Evolutionary conservation across 2,797 vertebrate genomes (phyloP).

Genomic region (Varecia variegata): DNA sequence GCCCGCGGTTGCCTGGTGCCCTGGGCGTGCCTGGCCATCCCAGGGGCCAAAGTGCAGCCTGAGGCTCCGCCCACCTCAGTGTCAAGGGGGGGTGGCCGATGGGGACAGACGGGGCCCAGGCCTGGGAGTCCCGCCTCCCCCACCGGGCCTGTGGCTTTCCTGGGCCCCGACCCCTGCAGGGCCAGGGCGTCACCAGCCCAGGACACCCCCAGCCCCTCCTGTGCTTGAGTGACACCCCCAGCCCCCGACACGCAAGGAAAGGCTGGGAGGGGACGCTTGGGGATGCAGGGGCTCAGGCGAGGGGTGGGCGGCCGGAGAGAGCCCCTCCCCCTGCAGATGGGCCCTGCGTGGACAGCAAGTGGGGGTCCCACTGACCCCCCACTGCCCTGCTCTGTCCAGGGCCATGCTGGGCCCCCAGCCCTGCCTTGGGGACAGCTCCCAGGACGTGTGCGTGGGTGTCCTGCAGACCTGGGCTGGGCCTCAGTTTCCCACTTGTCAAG

Average conservation of each 20-base stretch:
- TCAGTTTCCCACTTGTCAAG: neutral
- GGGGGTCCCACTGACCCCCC: too few relatives aligned
- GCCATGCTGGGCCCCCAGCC: neutral
- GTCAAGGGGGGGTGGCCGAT: neutral
- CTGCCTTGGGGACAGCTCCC: neutral
- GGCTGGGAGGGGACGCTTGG: too few relatives aligned
- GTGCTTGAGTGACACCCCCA: neutral
- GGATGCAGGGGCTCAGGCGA: neutral
- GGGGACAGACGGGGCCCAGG: too few relatives aligned
- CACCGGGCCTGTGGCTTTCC: neutral
- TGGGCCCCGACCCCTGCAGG: neutral
- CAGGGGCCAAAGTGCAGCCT: conserved; percentile 24
- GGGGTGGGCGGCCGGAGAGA: neutral
- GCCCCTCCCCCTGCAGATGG: neutral
- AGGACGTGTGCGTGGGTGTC: fast-evolving
- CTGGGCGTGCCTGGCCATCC: neutral
- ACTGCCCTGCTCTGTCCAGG: neutral
- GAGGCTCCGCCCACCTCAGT: neutral
- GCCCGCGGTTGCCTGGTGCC: neutral
- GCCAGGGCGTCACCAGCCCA: neutral
- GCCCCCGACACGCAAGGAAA: neutral
- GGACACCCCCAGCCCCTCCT: too few relatives aligned
- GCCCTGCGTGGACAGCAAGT: neutral
- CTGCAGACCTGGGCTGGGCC: neutral
- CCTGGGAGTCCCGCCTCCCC: neutral